These are phyloP conservation scores for Polydrusus cervinus DNA, from an alignment of 2,888 invertebrate species.

Conservation along the genomic window DNA sequence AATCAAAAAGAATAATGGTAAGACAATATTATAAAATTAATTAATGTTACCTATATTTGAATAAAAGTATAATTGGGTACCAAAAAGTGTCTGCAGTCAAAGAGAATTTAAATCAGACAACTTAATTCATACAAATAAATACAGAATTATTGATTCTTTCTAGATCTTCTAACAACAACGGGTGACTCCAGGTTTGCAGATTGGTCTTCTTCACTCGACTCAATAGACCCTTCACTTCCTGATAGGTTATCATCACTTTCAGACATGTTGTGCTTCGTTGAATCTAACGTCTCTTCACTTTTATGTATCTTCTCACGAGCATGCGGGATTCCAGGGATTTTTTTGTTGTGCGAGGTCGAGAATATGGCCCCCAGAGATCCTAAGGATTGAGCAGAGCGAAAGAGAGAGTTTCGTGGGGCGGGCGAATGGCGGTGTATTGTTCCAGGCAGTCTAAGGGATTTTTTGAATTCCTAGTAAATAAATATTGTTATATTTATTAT, in stretches of 20 bases:
- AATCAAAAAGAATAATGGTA: no score
- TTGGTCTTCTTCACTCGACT: constrained; percentile 46
- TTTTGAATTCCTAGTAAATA: constrained; percentile 77
- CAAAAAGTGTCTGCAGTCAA: no score
- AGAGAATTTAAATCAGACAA: no score
- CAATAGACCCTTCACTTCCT: constrained; percentile 39
- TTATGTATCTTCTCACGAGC: constrained; percentile 55
- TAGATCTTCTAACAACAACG: constrained; percentile 54
- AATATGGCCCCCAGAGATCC: constrained; percentile 67
- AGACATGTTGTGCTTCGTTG: constrained; percentile 61
- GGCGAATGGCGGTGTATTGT: constrained; percentile 65
- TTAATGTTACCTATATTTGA: no score
- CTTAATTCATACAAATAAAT: no score
- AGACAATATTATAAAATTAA: no score
- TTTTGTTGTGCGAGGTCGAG: constrained; percentile 61
- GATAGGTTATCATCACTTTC: constrained; percentile 57
- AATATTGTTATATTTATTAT: background rate
- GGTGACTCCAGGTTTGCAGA: constrained; percentile 53
- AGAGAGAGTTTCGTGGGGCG: constrained; percentile 59
- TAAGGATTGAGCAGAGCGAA: constrained; percentile 65
- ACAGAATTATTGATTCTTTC: constrained; percentile 8
- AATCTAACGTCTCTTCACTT: constrained; percentile 67
- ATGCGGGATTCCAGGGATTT: constrained; percentile 57
- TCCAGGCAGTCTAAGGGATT: constrained; percentile 76
- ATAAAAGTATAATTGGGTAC: no score